Conservation (phyloP, 2,797 vertebrate species). For the Poliocrania exsul region DNA sequence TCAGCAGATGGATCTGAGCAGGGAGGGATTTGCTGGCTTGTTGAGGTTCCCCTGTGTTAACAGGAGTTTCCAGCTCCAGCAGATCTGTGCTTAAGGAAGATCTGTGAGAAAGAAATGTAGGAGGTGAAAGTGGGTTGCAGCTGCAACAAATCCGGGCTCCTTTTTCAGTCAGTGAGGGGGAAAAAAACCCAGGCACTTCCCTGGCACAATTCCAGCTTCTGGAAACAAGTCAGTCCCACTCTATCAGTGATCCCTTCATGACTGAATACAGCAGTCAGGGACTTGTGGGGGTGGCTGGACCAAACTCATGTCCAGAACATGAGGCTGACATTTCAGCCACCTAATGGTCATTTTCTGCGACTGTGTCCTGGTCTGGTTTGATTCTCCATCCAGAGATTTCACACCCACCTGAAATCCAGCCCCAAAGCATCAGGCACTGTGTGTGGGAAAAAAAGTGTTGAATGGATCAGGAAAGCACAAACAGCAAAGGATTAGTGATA, state of each 20-base stretch:
- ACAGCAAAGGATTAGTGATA: neutral
- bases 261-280: neutral
- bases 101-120: neutral
- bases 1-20: neutral
- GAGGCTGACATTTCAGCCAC: neutral
- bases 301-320: accelerated
- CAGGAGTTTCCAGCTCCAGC: neutral
- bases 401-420: neutral
- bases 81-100: neutral
- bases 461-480: neutral
- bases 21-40: neutral
- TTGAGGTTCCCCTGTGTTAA: neutral
- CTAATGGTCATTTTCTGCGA: neutral
- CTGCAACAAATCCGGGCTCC: neutral
- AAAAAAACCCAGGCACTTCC: neutral
- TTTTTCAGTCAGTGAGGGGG: neutral
- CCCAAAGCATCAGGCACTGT: neutral
- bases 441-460: neutral
- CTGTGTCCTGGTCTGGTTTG: accelerated
- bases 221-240: neutral
- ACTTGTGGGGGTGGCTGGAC: neutral
- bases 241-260: neutral
- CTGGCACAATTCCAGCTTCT: neutral
- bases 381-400: neutral
- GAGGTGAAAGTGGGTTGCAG: neutral